These are phyloP conservation scores for Eucidaris tribuloides DNA, from an alignment of 35 echinoderm and acorn worm genomes.

Conservation along the genomic window DNA sequence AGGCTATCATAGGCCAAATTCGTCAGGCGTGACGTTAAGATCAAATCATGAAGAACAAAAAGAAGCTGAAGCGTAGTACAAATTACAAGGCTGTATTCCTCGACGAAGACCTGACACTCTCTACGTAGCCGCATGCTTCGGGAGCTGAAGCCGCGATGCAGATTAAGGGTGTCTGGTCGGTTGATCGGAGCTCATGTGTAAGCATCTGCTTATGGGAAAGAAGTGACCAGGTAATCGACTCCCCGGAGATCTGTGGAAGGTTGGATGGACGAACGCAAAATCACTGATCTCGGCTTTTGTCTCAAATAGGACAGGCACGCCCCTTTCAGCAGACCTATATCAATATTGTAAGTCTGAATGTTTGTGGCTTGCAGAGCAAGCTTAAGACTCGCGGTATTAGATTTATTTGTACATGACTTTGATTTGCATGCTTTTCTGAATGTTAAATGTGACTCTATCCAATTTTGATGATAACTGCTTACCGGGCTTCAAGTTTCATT, in stretches of 20 bases:
- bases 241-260: slow-evolving; percentile 14
- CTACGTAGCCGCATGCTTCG: not conserved
- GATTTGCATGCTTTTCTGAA: not conserved
- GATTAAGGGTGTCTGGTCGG: not conserved
- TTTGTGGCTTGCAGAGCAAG: not conserved
- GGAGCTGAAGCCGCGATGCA: not conserved
- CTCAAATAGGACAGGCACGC: not conserved
- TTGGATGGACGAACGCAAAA: not conserved
- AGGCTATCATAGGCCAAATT: too few species aligned
- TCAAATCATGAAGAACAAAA: too few species aligned
- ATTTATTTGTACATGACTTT: not conserved
- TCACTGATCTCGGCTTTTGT: not conserved
- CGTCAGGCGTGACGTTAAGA: too few species aligned
- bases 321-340: not conserved
- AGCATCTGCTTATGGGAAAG: not conserved
- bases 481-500: not conserved
- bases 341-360: not conserved
- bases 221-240: not conserved
- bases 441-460: too few species aligned
- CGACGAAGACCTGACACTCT: too few species aligned
- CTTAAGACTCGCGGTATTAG: not conserved
- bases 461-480: not conserved
- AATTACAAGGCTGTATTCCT: too few species aligned
- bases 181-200: not conserved
- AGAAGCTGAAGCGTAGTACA: too few species aligned